phyloP scores from a whole-genome alignment of 2,797 vertebrate species.

The Enteromius afrohamiltoni region DNA sequence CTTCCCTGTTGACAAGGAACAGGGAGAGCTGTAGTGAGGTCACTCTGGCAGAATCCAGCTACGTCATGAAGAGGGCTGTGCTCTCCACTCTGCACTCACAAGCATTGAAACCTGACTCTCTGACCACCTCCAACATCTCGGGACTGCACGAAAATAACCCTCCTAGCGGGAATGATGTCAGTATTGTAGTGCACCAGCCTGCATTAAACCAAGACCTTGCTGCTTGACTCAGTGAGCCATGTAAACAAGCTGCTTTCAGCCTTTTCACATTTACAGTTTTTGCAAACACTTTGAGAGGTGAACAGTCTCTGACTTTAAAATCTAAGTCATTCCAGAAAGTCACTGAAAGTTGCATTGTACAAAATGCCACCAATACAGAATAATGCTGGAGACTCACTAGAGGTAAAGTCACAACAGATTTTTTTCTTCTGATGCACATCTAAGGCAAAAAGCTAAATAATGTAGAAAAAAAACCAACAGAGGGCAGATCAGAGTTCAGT shows the following conservation, averaged over 20 bases:
- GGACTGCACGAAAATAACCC: conserved; percentile 56
- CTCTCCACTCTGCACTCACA: conserved; percentile 17
- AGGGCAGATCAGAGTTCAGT: neutral
- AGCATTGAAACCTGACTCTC: conserved; percentile 48
- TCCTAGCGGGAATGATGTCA: conserved; percentile 15
- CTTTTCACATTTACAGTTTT: neutral
- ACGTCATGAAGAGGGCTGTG: conserved; percentile 3
- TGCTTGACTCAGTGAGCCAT: neutral
- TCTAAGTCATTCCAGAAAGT: neutral
- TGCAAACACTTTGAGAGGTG: neutral
- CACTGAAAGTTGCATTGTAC: neutral
- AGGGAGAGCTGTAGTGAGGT: conserved; percentile 38
- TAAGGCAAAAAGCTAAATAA: neutral
- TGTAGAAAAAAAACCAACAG: neutral
- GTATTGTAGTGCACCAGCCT: conserved; percentile 11
- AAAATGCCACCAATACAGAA: conserved; percentile 10
- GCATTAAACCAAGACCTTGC: neutral
- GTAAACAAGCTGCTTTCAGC: neutral
- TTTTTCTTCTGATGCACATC: neutral
- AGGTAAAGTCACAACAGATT: neutral
- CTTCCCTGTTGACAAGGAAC: conserved; percentile 35
- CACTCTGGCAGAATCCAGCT: conserved; percentile 25
- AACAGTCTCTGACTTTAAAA: neutral
- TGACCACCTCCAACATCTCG: conserved; percentile 23
- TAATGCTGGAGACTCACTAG: neutral